Evolutionary conservation across 2,888 invertebrate genomes (phyloP), one percentile per base, ranked within the genome.

Genomic region (Dermolepida albohirtum): DNA sequence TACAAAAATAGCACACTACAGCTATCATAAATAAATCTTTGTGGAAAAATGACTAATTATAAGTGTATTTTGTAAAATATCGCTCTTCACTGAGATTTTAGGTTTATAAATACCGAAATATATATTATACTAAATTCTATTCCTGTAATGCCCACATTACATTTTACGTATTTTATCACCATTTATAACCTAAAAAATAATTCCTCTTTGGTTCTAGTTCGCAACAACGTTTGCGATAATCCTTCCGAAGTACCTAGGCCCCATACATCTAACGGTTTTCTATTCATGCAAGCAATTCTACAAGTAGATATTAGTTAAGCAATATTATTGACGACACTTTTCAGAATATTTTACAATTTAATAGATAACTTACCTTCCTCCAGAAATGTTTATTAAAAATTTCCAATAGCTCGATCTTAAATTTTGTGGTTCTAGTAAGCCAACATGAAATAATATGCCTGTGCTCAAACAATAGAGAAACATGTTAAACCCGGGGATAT

Each of bases 381-480:
- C 92, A 0, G 94, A 94, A 70, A 94, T 85, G 69, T 87, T 87
- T 72, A 89, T 87, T 47, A 95, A 84, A 81, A 95, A 95, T 79
- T 90, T 92, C 88, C 91, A 93, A 82, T 95, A 95, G 65, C 92
- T 93, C n/a, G 89, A 86, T 72, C 94, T 86, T 71, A 95, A 81
- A 77, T 90, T 90, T 68, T 90, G 90, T 0, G 94, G 93, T 80
- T 95, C 95, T 68, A 94, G 77, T 41, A 93, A 87, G 63, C 91
- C 93, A 5, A 89, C 89, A 82, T 93, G 93, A 80, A 94, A 93
- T 41, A 94, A 85, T 70, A 91, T 83, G 10, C 92, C 91, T 4
- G 94, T 94, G 73, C 92, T 91, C 70, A 92, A 84, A 71, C 92
- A 89, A 80, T 94, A 94, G 34, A 94, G 83, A 67, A 92, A 84